Percentiles rank a stretch among this genome's conserved stretches.
These are phyloP conservation scores for Sisor rabdophorus DNA, from an alignment of 2,113 vertebrate genomes.

Conservation along the genomic window DNA sequence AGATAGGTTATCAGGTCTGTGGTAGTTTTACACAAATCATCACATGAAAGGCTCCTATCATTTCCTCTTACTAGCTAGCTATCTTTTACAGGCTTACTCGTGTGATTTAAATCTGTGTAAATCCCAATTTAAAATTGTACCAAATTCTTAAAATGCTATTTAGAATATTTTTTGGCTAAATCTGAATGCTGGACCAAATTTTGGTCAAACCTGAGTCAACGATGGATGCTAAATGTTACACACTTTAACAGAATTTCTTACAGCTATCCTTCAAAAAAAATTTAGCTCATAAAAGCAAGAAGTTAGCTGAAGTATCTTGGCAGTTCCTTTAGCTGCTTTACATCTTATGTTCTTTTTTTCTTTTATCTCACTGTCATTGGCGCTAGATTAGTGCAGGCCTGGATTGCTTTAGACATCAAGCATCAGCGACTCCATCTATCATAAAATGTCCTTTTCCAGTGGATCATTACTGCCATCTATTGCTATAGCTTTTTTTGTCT, in stretches of 20 bases:
- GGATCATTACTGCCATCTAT: constrained; percentile 49
- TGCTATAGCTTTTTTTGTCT: constrained; percentile 37
- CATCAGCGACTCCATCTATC: constrained; percentile 61
- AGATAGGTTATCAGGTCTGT: constrained; percentile 35
- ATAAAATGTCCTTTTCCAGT: constrained; percentile 38
- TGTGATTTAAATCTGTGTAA: constrained; percentile 7
- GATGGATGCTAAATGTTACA: constrained; percentile 54
- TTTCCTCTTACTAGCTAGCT: neutral
- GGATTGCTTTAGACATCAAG: constrained; percentile 66
- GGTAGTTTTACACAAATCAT: constrained; percentile 37
- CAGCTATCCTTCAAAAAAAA: constrained; percentile 46
- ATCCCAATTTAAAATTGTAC: neutral
- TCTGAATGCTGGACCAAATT: constrained; percentile 46
- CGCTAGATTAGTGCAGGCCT: constrained; percentile 65
- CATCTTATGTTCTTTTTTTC: constrained; percentile 68
- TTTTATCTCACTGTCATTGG: constrained; percentile 65
- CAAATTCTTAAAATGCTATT: constrained; percentile 42
- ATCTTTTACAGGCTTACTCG: constrained; percentile 11
- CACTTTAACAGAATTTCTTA: constrained; percentile 57
- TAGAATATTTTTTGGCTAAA: constrained; percentile 14
- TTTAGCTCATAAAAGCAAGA: neutral
- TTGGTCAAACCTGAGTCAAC: constrained; percentile 46
- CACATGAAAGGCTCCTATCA: constrained; percentile 9
- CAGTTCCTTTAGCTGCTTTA: constrained; percentile 58
- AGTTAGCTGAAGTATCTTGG: constrained; percentile 10